A percentile compares a stretch with the other conserved stretches of the same genome.
Evolutionary conservation across 2,888 invertebrate species (phyloP).

Genomic region (Dione juno): DNA sequence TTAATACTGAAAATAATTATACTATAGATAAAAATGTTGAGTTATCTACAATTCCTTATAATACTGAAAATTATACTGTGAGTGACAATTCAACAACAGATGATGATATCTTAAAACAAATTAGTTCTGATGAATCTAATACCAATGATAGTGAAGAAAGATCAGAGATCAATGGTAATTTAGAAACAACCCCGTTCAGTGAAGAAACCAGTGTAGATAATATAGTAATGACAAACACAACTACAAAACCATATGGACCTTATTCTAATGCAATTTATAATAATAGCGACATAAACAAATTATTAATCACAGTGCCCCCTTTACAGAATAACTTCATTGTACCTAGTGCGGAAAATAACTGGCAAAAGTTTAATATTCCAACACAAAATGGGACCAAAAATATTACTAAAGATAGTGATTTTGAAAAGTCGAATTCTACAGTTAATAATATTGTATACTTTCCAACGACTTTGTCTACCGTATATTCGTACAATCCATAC

Average conservation of each 20-base stretch:
- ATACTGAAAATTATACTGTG: slow-evolving; percentile 3
- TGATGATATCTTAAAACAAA: slow-evolving; percentile 45
- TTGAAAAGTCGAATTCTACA: slow-evolving; percentile 46
- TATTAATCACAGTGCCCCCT: slow-evolving; percentile 48
- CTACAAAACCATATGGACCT: slow-evolving; percentile 36
- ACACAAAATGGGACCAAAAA: slow-evolving; percentile 34
- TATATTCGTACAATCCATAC: slow-evolving; percentile 51
- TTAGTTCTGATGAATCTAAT: slow-evolving; percentile 25
- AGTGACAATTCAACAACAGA: slow-evolving; percentile 34
- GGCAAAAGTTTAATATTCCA: slow-evolving; percentile 55
- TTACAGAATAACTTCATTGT: slow-evolving; percentile 45
- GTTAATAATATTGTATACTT: slow-evolving; percentile 43
- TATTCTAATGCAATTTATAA: slow-evolving; percentile 52
- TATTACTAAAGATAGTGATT: slow-evolving; percentile 42
- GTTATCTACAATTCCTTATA: neutral
- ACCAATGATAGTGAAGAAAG: slow-evolving; percentile 24
- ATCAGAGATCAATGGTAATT: slow-evolving; percentile 31
- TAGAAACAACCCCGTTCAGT: slow-evolving; percentile 22
- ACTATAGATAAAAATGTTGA: neutral
- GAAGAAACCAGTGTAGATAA: slow-evolving; percentile 37
- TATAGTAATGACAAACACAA: slow-evolving; percentile 29
- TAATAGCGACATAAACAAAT: slow-evolving; percentile 46
- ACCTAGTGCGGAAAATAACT: slow-evolving; percentile 49
- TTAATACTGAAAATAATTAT: slow-evolving; percentile 42
- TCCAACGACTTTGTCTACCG: slow-evolving; percentile 3